phyloP scores from a whole-genome alignment of 2,113 vertebrate genomes.

The Paramormyrops kingsleyae region DNA sequence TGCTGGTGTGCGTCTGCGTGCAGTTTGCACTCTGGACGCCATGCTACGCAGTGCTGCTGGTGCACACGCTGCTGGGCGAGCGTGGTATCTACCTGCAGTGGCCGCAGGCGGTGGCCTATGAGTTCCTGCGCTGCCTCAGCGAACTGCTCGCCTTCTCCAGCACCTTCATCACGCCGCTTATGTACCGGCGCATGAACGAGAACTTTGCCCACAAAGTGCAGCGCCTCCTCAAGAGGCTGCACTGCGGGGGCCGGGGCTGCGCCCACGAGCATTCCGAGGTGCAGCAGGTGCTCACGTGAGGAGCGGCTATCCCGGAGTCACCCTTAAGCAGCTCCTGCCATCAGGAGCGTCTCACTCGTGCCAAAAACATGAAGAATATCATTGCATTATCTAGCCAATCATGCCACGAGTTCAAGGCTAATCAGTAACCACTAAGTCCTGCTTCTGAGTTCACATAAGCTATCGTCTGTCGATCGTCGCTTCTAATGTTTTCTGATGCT shows the following conservation, averaged over 20 bases:
- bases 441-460: constrained; percentile 21
- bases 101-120: constrained; percentile 54
- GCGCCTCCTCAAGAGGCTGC: constrained; percentile 73
- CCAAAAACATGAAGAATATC: constrained; percentile 43
- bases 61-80: constrained; percentile 65
- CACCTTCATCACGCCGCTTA: constrained; percentile 82
- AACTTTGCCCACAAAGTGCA: constrained; percentile 81
- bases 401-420: constrained; percentile 33
- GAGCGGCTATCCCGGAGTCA: background rate
- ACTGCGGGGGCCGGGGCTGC: constrained; percentile 69
- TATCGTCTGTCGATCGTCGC: background rate
- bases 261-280: constrained; percentile 67
- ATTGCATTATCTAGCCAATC: constrained; percentile 30
- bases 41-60: constrained; percentile 79
- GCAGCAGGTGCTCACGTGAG: constrained; percentile 78
- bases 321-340: background rate
- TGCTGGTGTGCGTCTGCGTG: constrained; percentile 80
- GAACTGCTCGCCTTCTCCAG: constrained; percentile 85
- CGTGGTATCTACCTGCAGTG: constrained; percentile 49
- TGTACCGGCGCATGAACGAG: constrained; percentile 85
- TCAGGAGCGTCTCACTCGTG: background rate
- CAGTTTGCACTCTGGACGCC: constrained; percentile 93
- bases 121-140: constrained; percentile 70
- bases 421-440: constrained; percentile 60
- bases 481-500: background rate